Base-by-base conservation (phyloP, 2,888 invertebrate genomes). In the Tetrapedia diversipes region DNA sequence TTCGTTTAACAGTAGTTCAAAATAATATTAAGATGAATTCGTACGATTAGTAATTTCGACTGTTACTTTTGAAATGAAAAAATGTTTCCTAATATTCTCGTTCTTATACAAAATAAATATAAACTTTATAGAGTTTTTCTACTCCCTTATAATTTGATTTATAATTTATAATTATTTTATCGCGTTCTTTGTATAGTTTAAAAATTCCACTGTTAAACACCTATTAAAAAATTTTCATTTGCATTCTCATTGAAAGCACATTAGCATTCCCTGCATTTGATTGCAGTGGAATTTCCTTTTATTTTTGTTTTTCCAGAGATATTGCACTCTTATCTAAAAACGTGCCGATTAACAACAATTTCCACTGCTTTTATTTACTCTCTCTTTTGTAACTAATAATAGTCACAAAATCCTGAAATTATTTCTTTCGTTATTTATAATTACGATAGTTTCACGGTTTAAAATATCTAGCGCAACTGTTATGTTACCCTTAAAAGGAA, bases 191-290 rank as follows among this genome's bases (percentile, higher is more conserved):
- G 32, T 53, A 14, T 14, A 8, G 16, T 29, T 22, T 14, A 11
- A 7, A 22, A 64, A 10, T 43, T 54, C 45, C 29, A 34, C 10
- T 7, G 19, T 34, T 16, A 39, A 41, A n/a, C 19, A 14, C 11
- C 41, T 6, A 16, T 32, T 24, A n/a, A 51, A 32, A 29, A 22
- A 67, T 65, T 54, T 34, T 53, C 41, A 53, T 6, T 11, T 45
- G 16, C 14, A 4, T 27, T 19, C 19, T 7, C 29, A 14, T 24
- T 39, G 4, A 37, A 56, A 56, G 7, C 16, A 14, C 14, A 34
- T 54, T 54, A 54, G 22, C 14, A 6, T 37, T 22, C 19, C 2
- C 14, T 14, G 8, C 56, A 24, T 16, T 22, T 32, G 14, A 11
- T 19, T 34, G 22, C 34, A 22, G 22, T 22, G 34, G 22, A 54